Base-by-base conservation (phyloP, 2,113 vertebrate genomes). In the Patagioenas fasciata region DNA sequence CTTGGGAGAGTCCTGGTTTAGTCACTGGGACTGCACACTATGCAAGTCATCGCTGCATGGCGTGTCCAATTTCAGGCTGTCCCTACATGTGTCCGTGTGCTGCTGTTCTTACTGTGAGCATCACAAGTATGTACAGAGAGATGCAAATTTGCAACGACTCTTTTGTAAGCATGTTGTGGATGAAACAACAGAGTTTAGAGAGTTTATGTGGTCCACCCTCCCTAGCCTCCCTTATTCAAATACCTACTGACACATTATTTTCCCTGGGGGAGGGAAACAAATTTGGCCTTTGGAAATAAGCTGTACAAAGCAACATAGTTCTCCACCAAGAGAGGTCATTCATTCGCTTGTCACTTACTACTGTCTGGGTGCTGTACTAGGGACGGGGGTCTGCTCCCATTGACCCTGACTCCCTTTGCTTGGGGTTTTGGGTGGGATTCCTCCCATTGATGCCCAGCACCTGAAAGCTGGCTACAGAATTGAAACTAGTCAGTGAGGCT, bases 301-400 rank as follows among this genome's bases (percentile, higher is more conserved):
- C 47, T 51, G 21, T 20, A 54, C 57, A 48, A 70, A 87, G 48
- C 34, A 38, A 36, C 0, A 0, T 14, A 32, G 47, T 1, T 65
- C 66, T 54, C 32, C 51, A 26, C 18, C 58, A 53, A 47, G 13
- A 77, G 28, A 88, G 47, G 29, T 42, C 26, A 36, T 73, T 32
- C 8, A 2, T 89, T 85, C 62, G 3, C 29, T 72, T 92, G 50
- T 58, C 32, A 25, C 74, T 89, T 87, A 36, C 12, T 3, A 0
- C 29, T 54, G 70, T 88, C 71, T 54, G n/a, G 17, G 13, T 58
- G 44, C 47, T 89, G 50, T 47, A 1, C 54, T 70, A 48, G 28
- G 53, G 24, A 6, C 70, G 44, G 31, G 11, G 29, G 9, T 80
- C n/a, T 91, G 47, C 13, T 94, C 21, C 58, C 47, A 17, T 21